phyloP scores from a whole-genome alignment of 2,888 invertebrate species.

The Gibbula magus region DNA sequence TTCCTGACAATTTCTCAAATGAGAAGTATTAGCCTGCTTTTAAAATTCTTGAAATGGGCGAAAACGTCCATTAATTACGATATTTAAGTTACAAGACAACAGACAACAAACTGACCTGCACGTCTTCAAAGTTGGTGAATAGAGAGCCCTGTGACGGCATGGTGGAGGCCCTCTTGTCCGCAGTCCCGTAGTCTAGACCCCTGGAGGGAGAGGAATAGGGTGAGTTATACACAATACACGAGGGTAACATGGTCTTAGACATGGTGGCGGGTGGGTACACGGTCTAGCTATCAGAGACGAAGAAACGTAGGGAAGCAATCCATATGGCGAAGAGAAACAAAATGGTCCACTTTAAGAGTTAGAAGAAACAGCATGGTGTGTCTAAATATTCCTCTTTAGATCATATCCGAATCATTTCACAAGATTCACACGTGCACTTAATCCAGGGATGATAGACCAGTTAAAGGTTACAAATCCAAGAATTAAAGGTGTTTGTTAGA shows the following conservation, averaged over 20 bases:
- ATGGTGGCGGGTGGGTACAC: conserved; percentile 21
- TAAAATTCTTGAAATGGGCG: no score
- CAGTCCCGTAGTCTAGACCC: conserved; percentile 59
- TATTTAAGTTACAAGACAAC: no score
- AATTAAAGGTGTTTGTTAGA: no score
- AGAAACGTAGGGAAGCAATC: background rate
- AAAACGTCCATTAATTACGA: no score
- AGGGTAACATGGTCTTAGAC: conserved; percentile 43
- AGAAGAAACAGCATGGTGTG: background rate
- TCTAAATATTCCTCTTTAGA: background rate
- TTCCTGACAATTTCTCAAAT: no score
- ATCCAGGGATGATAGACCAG: no score
- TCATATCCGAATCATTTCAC: background rate
- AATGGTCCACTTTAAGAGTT: background rate
- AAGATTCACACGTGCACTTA: no score
- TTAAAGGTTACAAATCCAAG: no score
- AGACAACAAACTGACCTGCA: conserved; percentile 68
- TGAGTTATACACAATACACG: conserved; percentile 56
- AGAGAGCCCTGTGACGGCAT: conserved; percentile 73
- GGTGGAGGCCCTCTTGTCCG: conserved; percentile 65
- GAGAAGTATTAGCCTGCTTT: no score
- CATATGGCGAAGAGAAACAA: background rate
- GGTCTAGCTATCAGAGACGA: background rate
- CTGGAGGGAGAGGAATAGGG: conserved; percentile 58
- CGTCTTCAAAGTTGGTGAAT: conserved; percentile 75